Evolutionary conservation across 2,113 vertebrate species (phyloP).

Genomic region (Callorhinus ursinus): DNA sequence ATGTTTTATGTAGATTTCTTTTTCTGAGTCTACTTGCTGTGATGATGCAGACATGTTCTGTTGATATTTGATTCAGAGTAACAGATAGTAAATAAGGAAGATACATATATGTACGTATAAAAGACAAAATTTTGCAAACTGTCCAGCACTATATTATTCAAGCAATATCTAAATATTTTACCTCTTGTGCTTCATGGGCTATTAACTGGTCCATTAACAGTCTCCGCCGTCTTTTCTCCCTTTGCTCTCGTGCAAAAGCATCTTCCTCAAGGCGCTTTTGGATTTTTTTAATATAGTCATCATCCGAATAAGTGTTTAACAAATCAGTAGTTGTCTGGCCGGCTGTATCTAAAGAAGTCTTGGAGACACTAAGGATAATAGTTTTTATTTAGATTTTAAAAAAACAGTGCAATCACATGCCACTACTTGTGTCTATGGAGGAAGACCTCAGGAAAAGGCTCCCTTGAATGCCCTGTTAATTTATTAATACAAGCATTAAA

Average conservation of each 20-base stretch:
- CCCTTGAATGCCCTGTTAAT: background rate
- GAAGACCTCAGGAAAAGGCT: background rate
- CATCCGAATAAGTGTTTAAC: slow-evolving; percentile 87
- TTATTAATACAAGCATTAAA: background rate
- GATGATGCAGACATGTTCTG: background rate
- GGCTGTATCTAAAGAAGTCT: slow-evolving; percentile 53
- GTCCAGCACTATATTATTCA: background rate
- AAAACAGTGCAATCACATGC: background rate
- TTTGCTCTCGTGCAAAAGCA: slow-evolving; percentile 86
- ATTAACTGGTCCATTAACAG: slow-evolving; percentile 90
- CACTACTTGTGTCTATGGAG: background rate
- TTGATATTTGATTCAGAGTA: background rate
- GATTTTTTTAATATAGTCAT: slow-evolving; percentile 92
- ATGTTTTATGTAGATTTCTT: background rate
- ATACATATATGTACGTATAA: background rate
- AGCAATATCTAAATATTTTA: slow-evolving; percentile 69
- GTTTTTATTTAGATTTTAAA: slow-evolving; percentile 53
- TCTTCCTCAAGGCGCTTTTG: slow-evolving; percentile 91
- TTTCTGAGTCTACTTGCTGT: background rate
- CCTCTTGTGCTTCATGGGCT: slow-evolving; percentile 90
- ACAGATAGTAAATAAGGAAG: background rate
- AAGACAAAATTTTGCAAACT: background rate
- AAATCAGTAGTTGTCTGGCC: slow-evolving; percentile 69
- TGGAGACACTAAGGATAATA: slow-evolving; percentile 67
- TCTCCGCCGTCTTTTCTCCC: slow-evolving; percentile 89